These are phyloP conservation scores for Chrysotoxum bicinctum DNA, from an alignment of 2,888 invertebrate species.

Conservation along the genomic window DNA sequence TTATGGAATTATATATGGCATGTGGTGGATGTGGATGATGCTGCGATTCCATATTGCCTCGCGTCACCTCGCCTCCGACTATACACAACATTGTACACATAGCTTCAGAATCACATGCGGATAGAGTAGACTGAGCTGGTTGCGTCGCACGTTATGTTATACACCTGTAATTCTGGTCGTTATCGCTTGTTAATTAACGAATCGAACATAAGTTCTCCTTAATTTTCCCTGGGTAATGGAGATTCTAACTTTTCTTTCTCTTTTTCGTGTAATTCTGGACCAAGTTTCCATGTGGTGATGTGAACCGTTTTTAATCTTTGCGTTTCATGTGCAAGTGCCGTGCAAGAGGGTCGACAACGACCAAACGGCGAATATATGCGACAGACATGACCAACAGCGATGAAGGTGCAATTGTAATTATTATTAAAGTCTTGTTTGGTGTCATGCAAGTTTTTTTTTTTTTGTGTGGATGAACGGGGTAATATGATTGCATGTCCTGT, in stretches of 20 bases:
- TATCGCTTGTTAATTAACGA: constrained; percentile 73
- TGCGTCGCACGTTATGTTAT: constrained; percentile 71
- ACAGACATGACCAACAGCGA: constrained; percentile 13
- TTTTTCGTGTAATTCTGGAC: not conserved
- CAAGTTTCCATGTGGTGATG: not conserved
- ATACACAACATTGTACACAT: constrained; percentile 18
- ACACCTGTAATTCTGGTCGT: constrained; percentile 72
- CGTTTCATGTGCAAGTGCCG: constrained; percentile 40
- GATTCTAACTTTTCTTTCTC: constrained; percentile 4
- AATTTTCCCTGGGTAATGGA: constrained; percentile 36
- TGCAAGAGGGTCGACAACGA: not conserved
- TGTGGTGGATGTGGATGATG: constrained; percentile 33
- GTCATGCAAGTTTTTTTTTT: constrained; percentile 59
- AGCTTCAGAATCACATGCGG: constrained; percentile 60
- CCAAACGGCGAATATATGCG: not conserved
- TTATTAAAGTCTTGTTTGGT: constrained; percentile 63
- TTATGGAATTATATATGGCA: constrained; percentile 67
- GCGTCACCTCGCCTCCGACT: not conserved
- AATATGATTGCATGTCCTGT: constrained; percentile 65
- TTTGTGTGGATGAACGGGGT: constrained; percentile 28
- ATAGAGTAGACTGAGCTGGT: constrained; percentile 60
- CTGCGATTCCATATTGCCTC: constrained; percentile 49
- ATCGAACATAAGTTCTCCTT: constrained; percentile 72
- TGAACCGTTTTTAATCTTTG: constrained; percentile 29
- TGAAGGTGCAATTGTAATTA: constrained; percentile 63